Conservation (phyloP, 2,113 vertebrate genomes). For the Scomber scombrus region DNA sequence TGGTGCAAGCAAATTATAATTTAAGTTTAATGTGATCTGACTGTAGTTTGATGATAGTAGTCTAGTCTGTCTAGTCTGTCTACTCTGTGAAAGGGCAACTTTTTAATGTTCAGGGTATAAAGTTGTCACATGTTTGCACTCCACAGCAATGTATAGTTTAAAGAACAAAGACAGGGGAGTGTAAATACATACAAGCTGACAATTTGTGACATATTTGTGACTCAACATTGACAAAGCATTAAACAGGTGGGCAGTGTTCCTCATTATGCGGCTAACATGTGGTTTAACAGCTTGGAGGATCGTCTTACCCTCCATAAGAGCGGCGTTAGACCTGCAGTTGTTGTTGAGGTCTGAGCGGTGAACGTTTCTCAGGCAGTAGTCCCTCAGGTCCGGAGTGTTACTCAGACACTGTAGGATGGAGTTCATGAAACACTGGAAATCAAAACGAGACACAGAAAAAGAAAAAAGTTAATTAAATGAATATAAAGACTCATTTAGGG, state of each 20-base stretch:
- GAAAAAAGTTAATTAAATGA: background rate
- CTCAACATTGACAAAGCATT: background rate
- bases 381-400: slow-evolving; percentile 93
- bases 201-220: background rate
- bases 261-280: too few species aligned
- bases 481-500: fast-evolving
- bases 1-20: background rate
- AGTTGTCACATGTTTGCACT: too few species aligned
- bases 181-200: background rate
- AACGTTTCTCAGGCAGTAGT: slow-evolving; percentile 93
- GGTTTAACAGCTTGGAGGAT: background rate
- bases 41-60: background rate
- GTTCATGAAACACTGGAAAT: slow-evolving; percentile 96
- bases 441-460: background rate
- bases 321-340: slow-evolving; percentile 84
- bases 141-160: background rate
- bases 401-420: slow-evolving; percentile 97
- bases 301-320: slow-evolving; percentile 91
- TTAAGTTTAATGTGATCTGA: background rate
- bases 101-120: too few species aligned
- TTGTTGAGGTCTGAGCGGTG: slow-evolving; percentile 90
- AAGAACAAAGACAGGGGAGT: background rate
- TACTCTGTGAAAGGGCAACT: background rate
- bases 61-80: too few species aligned
- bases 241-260: too few species aligned